These are phyloP conservation scores for Palythoa heliodiscus DNA, from an alignment of 92 coral and sea anemone genomes.

Conservation along the genomic window DNA sequence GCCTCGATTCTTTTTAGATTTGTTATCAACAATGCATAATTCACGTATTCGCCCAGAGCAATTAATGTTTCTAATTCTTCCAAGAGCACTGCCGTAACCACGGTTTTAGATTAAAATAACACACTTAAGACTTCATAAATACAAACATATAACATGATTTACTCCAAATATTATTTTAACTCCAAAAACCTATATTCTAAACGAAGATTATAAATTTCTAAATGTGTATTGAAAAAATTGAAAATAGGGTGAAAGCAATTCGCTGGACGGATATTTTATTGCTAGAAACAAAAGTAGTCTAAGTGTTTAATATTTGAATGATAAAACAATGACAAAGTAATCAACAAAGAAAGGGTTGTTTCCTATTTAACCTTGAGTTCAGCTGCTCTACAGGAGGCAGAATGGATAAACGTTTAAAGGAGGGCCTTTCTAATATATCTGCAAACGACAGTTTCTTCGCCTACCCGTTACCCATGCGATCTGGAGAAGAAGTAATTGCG, in stretches of 20 bases:
- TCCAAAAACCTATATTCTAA: background rate
- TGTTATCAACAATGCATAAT: conserved; percentile 14
- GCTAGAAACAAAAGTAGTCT: background rate
- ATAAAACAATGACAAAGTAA: background rate
- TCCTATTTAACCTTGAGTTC: background rate
- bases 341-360: background rate
- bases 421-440: background rate
- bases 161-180: background rate
- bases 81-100: background rate
- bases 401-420: conserved; percentile 6
- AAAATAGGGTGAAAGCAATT: background rate
- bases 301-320: background rate
- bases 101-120: background rate
- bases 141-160: background rate
- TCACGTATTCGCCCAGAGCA: background rate
- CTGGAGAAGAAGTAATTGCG: conserved; percentile 52
- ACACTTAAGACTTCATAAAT: background rate
- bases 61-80: background rate
- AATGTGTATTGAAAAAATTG: background rate
- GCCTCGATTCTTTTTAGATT: background rate
- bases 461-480: conserved; percentile 60
- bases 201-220: background rate
- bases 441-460: background rate
- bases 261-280: background rate
- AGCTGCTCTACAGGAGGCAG: background rate